These are phyloP conservation scores for Noturus placidus DNA, from an alignment of 2,113 vertebrate species.

Conservation along the genomic window DNA sequence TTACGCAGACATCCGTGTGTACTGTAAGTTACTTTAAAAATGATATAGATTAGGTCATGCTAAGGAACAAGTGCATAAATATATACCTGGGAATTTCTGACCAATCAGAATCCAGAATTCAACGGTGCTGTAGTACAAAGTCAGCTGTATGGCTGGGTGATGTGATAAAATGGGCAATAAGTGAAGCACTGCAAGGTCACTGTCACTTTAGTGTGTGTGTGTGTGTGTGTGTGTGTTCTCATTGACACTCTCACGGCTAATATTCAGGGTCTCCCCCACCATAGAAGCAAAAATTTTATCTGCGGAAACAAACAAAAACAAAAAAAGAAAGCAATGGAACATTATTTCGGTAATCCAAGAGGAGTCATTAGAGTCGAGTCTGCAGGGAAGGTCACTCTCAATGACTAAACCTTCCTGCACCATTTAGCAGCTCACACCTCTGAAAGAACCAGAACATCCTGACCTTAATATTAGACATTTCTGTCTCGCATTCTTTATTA, in stretches of 20 bases:
- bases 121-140: neutral
- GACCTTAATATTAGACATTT: too few relatives aligned
- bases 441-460: too few relatives aligned
- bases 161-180: constrained; percentile 5
- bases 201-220: neutral
- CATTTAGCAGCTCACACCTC: neutral
- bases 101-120: neutral
- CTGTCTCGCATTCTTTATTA: too few relatives aligned
- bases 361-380: constrained; percentile 2
- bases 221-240: constrained; percentile 21
- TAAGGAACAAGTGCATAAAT: neutral
- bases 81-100: neutral
- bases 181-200: neutral
- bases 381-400: constrained; percentile 2
- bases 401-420: neutral
- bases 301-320: too few relatives aligned
- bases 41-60: too few relatives aligned
- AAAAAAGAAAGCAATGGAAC: neutral
- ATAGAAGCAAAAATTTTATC: neutral
- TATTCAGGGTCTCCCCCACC: neutral
- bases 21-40: neutral
- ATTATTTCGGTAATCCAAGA: constrained; percentile 15
- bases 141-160: constrained; percentile 11
- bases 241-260: neutral
- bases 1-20: neutral